These are phyloP conservation scores for Gymnosoma rotundatum DNA, from an alignment of 2,888 invertebrate species.

Conservation along the genomic window DNA sequence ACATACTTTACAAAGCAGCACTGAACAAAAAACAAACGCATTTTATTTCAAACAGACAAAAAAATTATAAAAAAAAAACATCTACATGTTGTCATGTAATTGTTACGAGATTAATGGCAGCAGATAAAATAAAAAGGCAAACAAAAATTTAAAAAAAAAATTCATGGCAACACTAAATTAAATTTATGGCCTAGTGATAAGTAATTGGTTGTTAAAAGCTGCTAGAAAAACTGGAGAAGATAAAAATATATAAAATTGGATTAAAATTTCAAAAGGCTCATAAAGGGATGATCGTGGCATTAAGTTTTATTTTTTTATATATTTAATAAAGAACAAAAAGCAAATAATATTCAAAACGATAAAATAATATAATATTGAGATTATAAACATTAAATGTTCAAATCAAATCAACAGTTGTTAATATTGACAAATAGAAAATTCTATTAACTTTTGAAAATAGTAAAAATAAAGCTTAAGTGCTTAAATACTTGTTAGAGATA, in stretches of 20 bases:
- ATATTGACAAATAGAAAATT: no score
- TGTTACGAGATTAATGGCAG: conserved; percentile 68
- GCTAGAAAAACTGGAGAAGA: not conserved
- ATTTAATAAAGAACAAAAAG: not conserved
- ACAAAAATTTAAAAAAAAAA: conserved; percentile 28
- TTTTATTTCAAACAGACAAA: conserved; percentile 9
- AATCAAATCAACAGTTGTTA: no score
- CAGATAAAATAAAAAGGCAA: conserved; percentile 56
- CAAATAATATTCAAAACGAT: not conserved
- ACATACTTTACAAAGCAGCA: not conserved
- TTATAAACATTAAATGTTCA: not conserved
- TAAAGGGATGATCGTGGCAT: conserved; percentile 34
- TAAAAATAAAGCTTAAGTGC: no score
- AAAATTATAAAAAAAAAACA: conserved; percentile 18
- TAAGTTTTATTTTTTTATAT: conserved; percentile 18
- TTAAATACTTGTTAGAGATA: no score
- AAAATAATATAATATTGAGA: not conserved
- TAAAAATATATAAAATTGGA: conserved; percentile 30
- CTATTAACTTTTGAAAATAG: no score
- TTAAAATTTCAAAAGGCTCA: conserved; percentile 44
- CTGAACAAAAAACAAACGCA: not conserved
- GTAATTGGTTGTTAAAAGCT: conserved; percentile 48
- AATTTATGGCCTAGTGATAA: conserved; percentile 48
- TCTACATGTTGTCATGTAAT: conserved; percentile 62
- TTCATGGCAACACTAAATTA: conserved; percentile 17